Percentiles rank a stretch among this genome's conserved stretches.
These are phyloP conservation scores for Anguilla rostrata DNA, from an alignment of 2,113 vertebrate species.

Conservation along the genomic window DNA sequence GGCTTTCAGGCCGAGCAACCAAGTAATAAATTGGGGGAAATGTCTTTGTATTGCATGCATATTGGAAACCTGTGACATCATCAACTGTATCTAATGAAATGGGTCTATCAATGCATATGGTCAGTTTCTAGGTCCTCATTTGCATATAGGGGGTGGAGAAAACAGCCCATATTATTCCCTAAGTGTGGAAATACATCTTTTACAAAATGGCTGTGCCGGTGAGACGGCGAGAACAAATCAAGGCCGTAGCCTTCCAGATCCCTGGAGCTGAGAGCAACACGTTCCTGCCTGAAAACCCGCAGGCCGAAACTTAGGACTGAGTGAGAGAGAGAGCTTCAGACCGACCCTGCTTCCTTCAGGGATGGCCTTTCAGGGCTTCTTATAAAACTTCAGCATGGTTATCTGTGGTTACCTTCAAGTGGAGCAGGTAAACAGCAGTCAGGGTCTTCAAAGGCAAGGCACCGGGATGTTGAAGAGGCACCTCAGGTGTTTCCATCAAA, in stretches of 20 bases:
- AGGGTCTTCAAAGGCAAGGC: constrained; percentile 5
- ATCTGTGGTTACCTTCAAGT: background rate
- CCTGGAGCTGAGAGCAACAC: no score
- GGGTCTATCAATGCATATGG: no score
- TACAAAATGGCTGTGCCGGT: background rate
- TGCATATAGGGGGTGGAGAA: background rate
- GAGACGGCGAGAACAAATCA: background rate
- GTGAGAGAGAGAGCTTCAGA: no score
- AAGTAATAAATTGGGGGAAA: no score
- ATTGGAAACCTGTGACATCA: background rate
- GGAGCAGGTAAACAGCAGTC: background rate
- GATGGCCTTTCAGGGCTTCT: background rate
- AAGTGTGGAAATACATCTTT: background rate
- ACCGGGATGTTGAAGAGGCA: background rate
- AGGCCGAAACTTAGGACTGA: no score
- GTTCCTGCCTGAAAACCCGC: no score
- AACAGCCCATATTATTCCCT: background rate
- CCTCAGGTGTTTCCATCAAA: background rate
- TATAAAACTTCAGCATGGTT: background rate
- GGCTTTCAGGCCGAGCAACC: no score
- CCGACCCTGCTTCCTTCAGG: no score
- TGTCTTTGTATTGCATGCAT: background rate
- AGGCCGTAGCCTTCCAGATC: no score
- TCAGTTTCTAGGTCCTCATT: background rate
- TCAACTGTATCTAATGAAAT: no score